Percentiles rank a stretch among this genome's conserved stretches.
Evolutionary conservation across 1,140 invertebrate species (phyloP).

Genomic region (Macrosteles quadrilineatus): DNA sequence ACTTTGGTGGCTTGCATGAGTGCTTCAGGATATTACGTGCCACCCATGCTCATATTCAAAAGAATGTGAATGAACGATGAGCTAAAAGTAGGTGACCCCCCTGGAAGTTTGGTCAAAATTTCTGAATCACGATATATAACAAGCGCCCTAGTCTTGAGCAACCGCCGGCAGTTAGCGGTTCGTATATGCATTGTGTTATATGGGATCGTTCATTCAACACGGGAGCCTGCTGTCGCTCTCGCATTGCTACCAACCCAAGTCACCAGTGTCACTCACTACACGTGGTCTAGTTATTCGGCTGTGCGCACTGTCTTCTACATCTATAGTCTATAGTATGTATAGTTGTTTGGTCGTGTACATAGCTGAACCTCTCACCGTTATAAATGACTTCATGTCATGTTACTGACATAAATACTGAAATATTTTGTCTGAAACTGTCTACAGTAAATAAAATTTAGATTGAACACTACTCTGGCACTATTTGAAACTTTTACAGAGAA

Average conservation of each 20-base stretch:
- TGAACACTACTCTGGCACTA: too few species aligned
- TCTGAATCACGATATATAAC: constrained; percentile 46
- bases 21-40: constrained; percentile 44
- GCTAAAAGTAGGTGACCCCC: constrained; percentile 41
- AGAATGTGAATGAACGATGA: constrained; percentile 41
- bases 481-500: too few species aligned
- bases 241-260: too few species aligned
- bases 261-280: constrained; percentile 46
- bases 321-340: too few species aligned
- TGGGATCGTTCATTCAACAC: too few species aligned
- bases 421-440: neutral
- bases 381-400: neutral
- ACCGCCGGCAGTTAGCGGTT: constrained; percentile 45
- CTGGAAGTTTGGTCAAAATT: constrained; percentile 41
- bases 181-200: too few species aligned
- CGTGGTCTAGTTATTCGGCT: constrained; percentile 39
- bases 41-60: constrained; percentile 51
- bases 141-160: constrained; percentile 45
- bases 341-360: too few species aligned
- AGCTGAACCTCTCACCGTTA: too few species aligned
- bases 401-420: neutral
- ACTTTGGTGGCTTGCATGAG: constrained; percentile 44
- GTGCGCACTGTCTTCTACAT: too few species aligned
- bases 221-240: too few species aligned
- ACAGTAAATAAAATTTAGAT: too few species aligned